A percentile compares a stretch with the other conserved stretches of the same genome.
Conservation (phyloP, 2,888 invertebrate species). For the Trichacis sp. region DNA sequence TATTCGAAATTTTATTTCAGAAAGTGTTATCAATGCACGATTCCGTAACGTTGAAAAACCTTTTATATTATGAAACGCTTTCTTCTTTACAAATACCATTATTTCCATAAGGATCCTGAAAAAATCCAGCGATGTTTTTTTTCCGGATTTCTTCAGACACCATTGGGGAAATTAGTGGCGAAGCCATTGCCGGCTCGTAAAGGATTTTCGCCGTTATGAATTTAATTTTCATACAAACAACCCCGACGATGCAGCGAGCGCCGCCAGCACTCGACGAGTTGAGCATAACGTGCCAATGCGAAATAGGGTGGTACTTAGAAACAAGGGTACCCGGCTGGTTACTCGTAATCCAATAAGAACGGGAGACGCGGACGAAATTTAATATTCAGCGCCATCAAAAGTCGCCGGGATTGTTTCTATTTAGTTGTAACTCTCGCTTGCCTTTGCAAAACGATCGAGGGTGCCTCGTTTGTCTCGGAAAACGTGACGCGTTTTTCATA, state of each 20-base stretch:
- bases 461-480: constrained; percentile 13
- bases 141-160: too few relatives aligned
- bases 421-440: constrained; percentile 55
- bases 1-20: too few relatives aligned
- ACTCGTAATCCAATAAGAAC: constrained; percentile 66
- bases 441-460: constrained; percentile 32
- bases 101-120: too few relatives aligned
- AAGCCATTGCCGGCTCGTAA: constrained; percentile 47
- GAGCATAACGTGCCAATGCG: constrained; percentile 58
- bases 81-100: too few relatives aligned
- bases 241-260: constrained; percentile 32
- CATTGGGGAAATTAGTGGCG: constrained; percentile 23
- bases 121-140: too few relatives aligned
- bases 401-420: constrained; percentile 64
- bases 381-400: constrained; percentile 68
- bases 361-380: constrained; percentile 62
- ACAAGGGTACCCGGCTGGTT: constrained; percentile 53
- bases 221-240: constrained; percentile 66
- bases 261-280: constrained; percentile 50
- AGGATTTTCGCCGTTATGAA: constrained; percentile 63
- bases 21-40: too few relatives aligned
- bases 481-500: constrained; percentile 6
- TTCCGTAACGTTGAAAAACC: too few relatives aligned
- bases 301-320: constrained; percentile 54
- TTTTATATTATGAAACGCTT: too few relatives aligned